These are phyloP conservation scores for Gastracanthus pulcherrimus DNA, from an alignment of 2,888 invertebrate genomes.

Conservation along the genomic window DNA sequence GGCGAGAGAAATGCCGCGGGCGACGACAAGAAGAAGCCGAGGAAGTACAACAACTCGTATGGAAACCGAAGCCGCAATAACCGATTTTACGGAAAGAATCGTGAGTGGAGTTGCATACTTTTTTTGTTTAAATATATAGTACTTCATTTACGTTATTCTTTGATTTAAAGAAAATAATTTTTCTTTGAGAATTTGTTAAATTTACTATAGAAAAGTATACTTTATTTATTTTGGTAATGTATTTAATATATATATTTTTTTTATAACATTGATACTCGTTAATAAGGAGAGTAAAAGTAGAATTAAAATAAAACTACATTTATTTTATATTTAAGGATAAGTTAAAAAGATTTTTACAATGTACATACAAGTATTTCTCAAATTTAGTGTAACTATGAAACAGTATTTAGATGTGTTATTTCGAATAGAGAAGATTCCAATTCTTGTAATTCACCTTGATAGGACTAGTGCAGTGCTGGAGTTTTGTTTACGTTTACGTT, in stretches of 20 bases:
- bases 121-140: background rate
- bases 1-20: conserved; percentile 19
- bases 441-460: conserved; percentile 42
- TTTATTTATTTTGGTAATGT: background rate
- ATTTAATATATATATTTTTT: too few species aligned
- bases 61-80: conserved; percentile 44
- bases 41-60: conserved; percentile 18
- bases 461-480: background rate
- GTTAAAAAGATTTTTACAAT: conserved; percentile 1
- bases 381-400: background rate
- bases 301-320: background rate
- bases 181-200: background rate
- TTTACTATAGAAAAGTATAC: too few species aligned
- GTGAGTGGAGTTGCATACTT: conserved; percentile 45
- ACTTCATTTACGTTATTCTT: background rate
- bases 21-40: conserved; percentile 42
- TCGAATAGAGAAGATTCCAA: background rate
- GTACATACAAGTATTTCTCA: background rate
- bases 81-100: conserved; percentile 52
- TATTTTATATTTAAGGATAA: too few species aligned
- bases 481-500: conserved; percentile 52
- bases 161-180: background rate
- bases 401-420: conserved; percentile 19
- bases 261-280: too few species aligned
- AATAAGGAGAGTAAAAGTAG: too few species aligned